Conservation (phyloP, 1,140 invertebrate genomes). For the Zaprionus camerounensis region DNA sequence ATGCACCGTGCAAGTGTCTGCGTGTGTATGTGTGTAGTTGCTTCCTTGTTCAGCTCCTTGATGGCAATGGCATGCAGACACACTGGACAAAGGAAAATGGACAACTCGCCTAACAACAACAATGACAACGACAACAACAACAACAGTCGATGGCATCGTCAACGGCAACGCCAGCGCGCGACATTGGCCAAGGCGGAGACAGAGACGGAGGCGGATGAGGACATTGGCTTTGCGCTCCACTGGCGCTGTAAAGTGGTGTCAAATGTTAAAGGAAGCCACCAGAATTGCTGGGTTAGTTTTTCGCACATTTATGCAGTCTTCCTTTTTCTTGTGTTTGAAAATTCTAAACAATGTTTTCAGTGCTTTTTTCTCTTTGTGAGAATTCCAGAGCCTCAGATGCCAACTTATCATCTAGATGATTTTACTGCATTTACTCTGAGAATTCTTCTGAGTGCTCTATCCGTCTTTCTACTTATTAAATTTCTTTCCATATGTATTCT, state of each 20-base stretch:
- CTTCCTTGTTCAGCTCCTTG: conserved; percentile 39
- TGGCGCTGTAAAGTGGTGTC: conserved; percentile 64
- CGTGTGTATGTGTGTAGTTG: conserved; percentile 26
- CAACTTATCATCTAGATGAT: too few relatives aligned
- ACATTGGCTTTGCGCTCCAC: conserved; percentile 52
- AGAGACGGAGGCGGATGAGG: conserved; percentile 4
- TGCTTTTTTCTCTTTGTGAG: background rate
- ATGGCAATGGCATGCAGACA: conserved; percentile 42
- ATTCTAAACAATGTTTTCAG: conserved; percentile 1
- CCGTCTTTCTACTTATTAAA: too few relatives aligned
- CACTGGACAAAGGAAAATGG: conserved; percentile 37
- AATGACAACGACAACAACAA: too few relatives aligned
- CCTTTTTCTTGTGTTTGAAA: background rate
- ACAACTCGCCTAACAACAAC: conserved; percentile 28
- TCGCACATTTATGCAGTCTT: conserved; percentile 8
- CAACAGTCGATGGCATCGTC: conserved; percentile 32
- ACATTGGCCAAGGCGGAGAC: conserved; percentile 8
- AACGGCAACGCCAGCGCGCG: conserved; percentile 27
- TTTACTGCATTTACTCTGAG: too few relatives aligned
- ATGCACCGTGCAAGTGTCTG: conserved; percentile 30
- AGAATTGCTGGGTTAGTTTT: conserved; percentile 58
- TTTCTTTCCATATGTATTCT: too few relatives aligned
- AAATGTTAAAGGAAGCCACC: conserved; percentile 55
- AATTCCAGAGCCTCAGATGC: background rate
- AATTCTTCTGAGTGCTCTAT: too few relatives aligned